phyloP scores from a whole-genome alignment of 1,140 invertebrate genomes.

The Drosophila murphyi region DNA sequence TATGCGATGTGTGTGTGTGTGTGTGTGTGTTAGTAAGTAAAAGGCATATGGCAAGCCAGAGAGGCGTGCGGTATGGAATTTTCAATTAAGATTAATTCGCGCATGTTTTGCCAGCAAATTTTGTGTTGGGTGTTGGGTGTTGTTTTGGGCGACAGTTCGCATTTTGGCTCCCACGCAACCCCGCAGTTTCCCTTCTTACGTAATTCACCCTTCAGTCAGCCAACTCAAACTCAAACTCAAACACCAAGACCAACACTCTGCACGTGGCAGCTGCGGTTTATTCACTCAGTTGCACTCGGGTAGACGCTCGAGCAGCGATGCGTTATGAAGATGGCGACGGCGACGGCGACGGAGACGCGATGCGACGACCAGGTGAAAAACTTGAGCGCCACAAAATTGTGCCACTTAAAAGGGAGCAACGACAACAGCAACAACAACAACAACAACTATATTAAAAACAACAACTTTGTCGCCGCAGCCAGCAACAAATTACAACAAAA shows the following conservation, averaged over 20 bases:
- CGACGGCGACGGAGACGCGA: slow-evolving; percentile 1
- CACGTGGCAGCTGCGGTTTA: slow-evolving; percentile 64
- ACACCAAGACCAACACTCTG: slow-evolving; percentile 4
- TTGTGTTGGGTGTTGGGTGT: background rate
- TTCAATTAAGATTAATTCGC: slow-evolving; percentile 83
- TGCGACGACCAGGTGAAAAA: slow-evolving; percentile 38
- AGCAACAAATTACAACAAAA: slow-evolving; percentile 74
- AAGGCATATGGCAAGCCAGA: slow-evolving; percentile 55
- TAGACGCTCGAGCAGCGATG: slow-evolving; percentile 69
- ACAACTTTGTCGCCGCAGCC: slow-evolving; percentile 36
- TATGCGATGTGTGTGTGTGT: background rate
- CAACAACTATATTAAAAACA: slow-evolving; percentile 9
- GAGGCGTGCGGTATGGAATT: slow-evolving; percentile 67
- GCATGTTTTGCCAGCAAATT: slow-evolving; percentile 57
- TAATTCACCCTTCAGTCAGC: too few relatives aligned
- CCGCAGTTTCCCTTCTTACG: too few relatives aligned
- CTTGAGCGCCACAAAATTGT: slow-evolving; percentile 68
- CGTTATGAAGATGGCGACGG: slow-evolving; percentile 68
- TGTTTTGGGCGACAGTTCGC: slow-evolving; percentile 12
- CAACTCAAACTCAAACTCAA: too few relatives aligned
- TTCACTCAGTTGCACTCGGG: slow-evolving; percentile 73
- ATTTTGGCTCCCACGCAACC: background rate
- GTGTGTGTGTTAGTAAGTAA: slow-evolving; percentile 18
- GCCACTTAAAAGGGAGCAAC: slow-evolving; percentile 61
- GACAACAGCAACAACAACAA: slow-evolving; percentile 22